Conservation (phyloP, 2,113 vertebrate genomes). For the Ptilonorhynchus violaceus region DNA sequence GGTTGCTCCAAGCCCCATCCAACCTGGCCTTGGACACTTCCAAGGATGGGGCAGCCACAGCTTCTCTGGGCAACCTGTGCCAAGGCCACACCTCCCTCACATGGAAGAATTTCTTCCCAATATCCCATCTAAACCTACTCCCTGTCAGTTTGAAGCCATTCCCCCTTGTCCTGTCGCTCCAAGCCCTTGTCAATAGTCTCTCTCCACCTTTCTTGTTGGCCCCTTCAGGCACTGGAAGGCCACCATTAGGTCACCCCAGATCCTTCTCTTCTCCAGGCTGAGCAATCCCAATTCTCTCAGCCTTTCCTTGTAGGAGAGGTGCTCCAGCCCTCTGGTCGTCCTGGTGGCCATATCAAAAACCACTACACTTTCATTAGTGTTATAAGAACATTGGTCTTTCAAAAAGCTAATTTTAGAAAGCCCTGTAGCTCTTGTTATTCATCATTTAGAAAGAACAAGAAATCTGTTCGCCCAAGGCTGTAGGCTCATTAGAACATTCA, state of each 20-base stretch:
- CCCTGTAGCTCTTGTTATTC: neutral
- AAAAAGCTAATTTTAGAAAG: neutral
- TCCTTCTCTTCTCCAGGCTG: neutral
- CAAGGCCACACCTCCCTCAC: neutral
- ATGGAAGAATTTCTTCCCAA: neutral
- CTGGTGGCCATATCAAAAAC: neutral
- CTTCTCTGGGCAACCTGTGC: neutral
- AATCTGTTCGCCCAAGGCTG: neutral
- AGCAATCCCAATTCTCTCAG: no score
- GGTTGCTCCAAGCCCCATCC: neutral
- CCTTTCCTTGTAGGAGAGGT: neutral
- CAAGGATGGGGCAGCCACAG: neutral
- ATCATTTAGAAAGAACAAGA: neutral
- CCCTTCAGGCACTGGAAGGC: neutral
- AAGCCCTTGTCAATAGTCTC: neutral
- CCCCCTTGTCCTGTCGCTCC: neutral
- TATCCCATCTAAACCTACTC: neutral
- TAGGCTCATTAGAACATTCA: neutral
- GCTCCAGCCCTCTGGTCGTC: neutral
- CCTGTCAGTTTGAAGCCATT: neutral
- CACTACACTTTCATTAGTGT: accelerated
- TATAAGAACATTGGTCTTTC: neutral
- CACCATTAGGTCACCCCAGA: neutral
- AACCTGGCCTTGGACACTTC: neutral
- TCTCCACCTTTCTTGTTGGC: neutral